Evolutionary conservation across 2,888 invertebrate species (phyloP).

Genomic region (Eurytoma adleriae): DNA sequence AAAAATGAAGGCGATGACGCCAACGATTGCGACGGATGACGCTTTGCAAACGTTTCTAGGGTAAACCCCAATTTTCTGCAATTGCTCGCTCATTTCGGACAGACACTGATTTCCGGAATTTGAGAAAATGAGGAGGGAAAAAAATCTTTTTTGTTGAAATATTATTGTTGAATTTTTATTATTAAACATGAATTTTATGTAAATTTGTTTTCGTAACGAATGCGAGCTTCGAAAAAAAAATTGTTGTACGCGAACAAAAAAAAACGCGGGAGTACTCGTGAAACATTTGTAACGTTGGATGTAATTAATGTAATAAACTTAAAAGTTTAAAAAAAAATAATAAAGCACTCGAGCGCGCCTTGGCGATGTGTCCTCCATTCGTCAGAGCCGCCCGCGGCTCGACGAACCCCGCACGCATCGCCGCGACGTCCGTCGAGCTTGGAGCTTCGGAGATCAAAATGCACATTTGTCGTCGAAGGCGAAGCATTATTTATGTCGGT

Average conservation of each 20-base stretch:
- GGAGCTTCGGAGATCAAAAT: conserved; percentile 46
- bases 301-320: conserved; percentile 66
- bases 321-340: conserved; percentile 20
- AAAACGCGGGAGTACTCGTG: conserved; percentile 64
- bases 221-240: too few species aligned
- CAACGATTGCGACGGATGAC: conserved; percentile 48
- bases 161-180: too few species aligned
- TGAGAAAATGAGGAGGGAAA: neutral
- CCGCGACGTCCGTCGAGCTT: conserved; percentile 14
- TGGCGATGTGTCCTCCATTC: conserved; percentile 8
- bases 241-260: neutral
- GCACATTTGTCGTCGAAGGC: conserved; percentile 46
- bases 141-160: too few species aligned
- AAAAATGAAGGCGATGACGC: conserved; percentile 24
- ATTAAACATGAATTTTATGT: too few species aligned
- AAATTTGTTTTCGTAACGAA: too few species aligned
- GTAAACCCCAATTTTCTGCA: conserved; percentile 60
- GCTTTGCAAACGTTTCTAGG: conserved; percentile 74
- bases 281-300: conserved; percentile 74
- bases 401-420: conserved; percentile 34
- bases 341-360: conserved; percentile 7
- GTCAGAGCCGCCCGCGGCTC: neutral
- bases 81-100: conserved; percentile 18
- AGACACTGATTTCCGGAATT: neutral
- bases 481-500: conserved; percentile 58